A percentile compares a stretch with the other conserved stretches of the same genome.
phyloP scores from a whole-genome alignment of 2,797 vertebrate species.

The Brachyalestes nurse region DNA sequence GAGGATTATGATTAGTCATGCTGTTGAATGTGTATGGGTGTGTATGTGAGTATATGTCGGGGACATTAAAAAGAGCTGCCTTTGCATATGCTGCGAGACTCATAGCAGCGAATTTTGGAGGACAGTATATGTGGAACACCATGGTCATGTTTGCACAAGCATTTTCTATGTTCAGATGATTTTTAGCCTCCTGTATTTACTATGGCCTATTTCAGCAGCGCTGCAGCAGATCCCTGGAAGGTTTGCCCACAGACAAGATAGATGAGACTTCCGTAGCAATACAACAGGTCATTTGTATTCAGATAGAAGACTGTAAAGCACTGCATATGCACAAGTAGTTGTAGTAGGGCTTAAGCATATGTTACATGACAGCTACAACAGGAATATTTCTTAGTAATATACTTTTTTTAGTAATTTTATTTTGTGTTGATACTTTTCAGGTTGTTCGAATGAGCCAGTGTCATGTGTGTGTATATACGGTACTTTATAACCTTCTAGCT shows the following conservation, averaged over 20 bases:
- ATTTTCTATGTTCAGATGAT: constrained; percentile 10
- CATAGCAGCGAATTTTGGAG: constrained; percentile 16
- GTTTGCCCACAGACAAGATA: neutral
- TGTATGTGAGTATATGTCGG: constrained; percentile 11
- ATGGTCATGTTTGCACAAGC: constrained; percentile 25
- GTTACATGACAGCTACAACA: neutral
- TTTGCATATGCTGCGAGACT: constrained; percentile 42
- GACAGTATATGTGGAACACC: constrained; percentile 8
- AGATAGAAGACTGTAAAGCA: neutral
- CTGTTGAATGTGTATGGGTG: constrained; percentile 15
- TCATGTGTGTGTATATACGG: neutral
- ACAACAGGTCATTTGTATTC: constrained; percentile 16
- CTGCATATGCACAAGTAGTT: neutral
- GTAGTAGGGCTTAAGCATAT: neutral
- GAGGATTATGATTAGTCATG: constrained; percentile 42
- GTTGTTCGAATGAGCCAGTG: too few species aligned
- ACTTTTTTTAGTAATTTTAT: neutral
- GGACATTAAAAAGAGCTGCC: constrained; percentile 37
- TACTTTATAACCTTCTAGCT: neutral
- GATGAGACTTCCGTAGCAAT: constrained; percentile 11
- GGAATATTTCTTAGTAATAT: neutral
- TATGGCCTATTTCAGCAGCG: neutral
- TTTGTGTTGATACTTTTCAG: too few species aligned
- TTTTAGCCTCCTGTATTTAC: neutral
- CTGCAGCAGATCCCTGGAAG: neutral